Base-by-base conservation (phyloP, 2,797 vertebrate species). In the Glyptemys insculpta region DNA sequence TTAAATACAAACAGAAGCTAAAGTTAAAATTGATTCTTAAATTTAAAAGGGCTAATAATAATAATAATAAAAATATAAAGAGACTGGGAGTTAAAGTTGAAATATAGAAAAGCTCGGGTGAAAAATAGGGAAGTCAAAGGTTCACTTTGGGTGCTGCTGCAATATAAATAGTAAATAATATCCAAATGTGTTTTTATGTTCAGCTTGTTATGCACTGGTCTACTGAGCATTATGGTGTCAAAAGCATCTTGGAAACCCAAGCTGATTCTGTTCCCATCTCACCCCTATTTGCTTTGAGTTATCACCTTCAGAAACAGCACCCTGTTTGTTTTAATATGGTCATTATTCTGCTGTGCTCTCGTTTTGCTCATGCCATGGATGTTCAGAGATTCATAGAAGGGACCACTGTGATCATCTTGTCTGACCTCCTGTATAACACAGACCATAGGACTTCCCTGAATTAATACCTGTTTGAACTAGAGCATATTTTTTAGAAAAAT, bases 271-370 rank as follows among this genome's bases (percentile, higher is more conserved):
- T 79, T 57, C 85, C 23, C 78, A 37, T 85, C 81, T 65, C 31
- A 12, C 57, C 81, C 76, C 47, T 27, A 34, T 87, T 95, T 2
- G 0, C 25, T n/a, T 59, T 31, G 59, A 78, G 47, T 68, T 84
- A 14, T 76, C 83, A 57, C 78, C 83, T 80, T 50, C 53, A 84
- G 84, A 88, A 94, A 74, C 4, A 0, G 92, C 62, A 91, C 57
- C 53, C 80, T 79, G 29, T 80, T 94, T 94, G 91, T 25, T 92
- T 88, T 92, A 93, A 94, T 94, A 57, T 57, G 74, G 5, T 41
- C 31, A 5, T 59, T 95, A 94, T 96, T 95, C 85, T 95, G 4
- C 90, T 11, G 0, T 21, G 83, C 52, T 65, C 49, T 44, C 49
- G 23, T 90, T 96, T 94, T 92, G 91, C 31, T 79, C 29, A 5